Base-by-base conservation (phyloP, 1,140 invertebrate genomes). In the Thalassaphorura encarpata region DNA sequence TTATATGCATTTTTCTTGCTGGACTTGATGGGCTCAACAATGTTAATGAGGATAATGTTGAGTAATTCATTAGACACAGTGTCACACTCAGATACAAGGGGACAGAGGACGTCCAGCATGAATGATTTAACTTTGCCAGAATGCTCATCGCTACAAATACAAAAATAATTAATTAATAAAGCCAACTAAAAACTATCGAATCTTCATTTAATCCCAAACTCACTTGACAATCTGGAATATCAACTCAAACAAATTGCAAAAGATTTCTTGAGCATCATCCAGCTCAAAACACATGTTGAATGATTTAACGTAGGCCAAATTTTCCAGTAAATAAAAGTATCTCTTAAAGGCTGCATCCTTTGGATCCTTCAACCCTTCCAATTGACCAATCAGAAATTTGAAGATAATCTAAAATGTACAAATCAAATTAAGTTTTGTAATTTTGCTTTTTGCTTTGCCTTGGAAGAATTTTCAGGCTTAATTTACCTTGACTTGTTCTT, bases 241-340 rank as follows among this genome's bases (percentile, higher is more conserved):
- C n/a, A 96, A 78, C 46, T 84, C 83, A 73, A 97, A 97, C 1
- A 98, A 76, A 39, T 83, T 82, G 68, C 89, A 92, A 70, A 97
- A 95, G 66, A 97, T 96, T 72, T 95, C 89, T 73, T 97, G 90
- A 66, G 87, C 95, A 71, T 97, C 92, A 72, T 97, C 93, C 36
- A 97, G 72, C 70, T 98, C 94, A 70, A 97, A 93, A 72, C 94
- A 97, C 84, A 98, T 97, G 72, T 97, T 97, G 72, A 98, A 98
- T 0, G 92, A 95, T 71, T 98, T 98, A 21, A 97, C 93, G 73
- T 94, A 97, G 11, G 93, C 92, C 58, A 98, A 77, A 74, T 97
- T 98, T 77, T 97, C 87, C 56, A 92, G 74, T 42, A 89, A 75
- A 74, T 98, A 98, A 74, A 97, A 97, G 71, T 97, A 98, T 62